These are phyloP conservation scores for Diorhabda elongata DNA, from an alignment of 1,140 invertebrate species.

Conservation along the genomic window DNA sequence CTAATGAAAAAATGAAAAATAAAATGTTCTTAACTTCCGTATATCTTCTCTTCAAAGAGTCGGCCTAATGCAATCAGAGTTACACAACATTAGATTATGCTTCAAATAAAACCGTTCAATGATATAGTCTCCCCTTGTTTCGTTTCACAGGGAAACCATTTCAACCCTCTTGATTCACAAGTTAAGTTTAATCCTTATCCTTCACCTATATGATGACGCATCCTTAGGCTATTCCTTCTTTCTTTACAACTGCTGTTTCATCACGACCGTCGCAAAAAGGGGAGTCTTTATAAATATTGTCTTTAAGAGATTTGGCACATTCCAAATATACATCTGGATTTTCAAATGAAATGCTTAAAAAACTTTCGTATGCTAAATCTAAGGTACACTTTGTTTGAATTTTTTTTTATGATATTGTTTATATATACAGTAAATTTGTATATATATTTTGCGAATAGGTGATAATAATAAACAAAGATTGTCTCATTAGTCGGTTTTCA, in stretches of 20 bases:
- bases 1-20: no score
- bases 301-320: no score
- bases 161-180: slow-evolving; percentile 18
- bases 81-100: slow-evolving; percentile 16
- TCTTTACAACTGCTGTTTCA: slow-evolving; percentile 1
- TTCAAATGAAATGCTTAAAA: no score
- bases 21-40: neutral
- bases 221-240: slow-evolving; percentile 14
- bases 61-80: slow-evolving; percentile 10
- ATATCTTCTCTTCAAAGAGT: neutral
- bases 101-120: slow-evolving; percentile 17
- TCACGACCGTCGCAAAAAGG: neutral
- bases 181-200: slow-evolving; percentile 20
- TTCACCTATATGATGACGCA: slow-evolving; percentile 20
- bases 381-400: no score
- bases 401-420: no score
- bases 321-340: no score
- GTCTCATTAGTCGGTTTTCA: no score
- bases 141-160: slow-evolving; percentile 12
- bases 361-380: no score
- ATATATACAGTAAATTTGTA: no score
- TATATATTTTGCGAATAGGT: no score
- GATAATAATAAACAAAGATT: no score
- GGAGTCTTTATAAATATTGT: no score
- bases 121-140: slow-evolving; percentile 7